Conservation (phyloP, 2,113 vertebrate genomes). For the Engraulis encrasicolus region DNA sequence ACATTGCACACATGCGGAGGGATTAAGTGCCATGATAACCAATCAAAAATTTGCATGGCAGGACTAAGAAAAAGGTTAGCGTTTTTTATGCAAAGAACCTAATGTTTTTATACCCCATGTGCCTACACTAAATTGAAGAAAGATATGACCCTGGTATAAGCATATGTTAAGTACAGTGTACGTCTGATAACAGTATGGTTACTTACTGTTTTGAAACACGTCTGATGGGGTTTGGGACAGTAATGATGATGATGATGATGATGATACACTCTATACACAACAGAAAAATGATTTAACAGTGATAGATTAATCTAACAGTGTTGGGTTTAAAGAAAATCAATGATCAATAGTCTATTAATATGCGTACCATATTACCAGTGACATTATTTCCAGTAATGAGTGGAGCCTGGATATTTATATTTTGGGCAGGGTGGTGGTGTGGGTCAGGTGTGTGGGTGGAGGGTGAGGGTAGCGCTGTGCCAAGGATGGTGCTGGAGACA, state of each 20-base stretch:
- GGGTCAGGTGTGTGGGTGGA: too few species aligned
- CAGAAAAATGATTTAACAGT: not conserved
- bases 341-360: not conserved
- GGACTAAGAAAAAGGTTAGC: too few species aligned
- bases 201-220: not conserved
- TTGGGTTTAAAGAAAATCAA: not conserved
- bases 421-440: too few species aligned
- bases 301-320: not conserved
- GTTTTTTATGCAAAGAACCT: too few species aligned
- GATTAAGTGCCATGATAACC: too few species aligned
- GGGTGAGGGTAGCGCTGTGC: too few species aligned
- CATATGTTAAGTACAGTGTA: not conserved
- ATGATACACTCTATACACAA: not conserved
- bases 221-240: not conserved
- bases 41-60: too few species aligned
- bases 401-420: too few species aligned
- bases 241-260: not conserved
- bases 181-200: not conserved
- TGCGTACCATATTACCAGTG: not conserved
- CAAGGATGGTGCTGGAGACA: too few species aligned
- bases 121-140: too few species aligned
- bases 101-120: too few species aligned
- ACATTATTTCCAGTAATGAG: not conserved
- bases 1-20: too few species aligned
- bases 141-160: not conserved